phyloP scores from a whole-genome alignment of 2,888 invertebrate species.

The Protula sp. region DNA sequence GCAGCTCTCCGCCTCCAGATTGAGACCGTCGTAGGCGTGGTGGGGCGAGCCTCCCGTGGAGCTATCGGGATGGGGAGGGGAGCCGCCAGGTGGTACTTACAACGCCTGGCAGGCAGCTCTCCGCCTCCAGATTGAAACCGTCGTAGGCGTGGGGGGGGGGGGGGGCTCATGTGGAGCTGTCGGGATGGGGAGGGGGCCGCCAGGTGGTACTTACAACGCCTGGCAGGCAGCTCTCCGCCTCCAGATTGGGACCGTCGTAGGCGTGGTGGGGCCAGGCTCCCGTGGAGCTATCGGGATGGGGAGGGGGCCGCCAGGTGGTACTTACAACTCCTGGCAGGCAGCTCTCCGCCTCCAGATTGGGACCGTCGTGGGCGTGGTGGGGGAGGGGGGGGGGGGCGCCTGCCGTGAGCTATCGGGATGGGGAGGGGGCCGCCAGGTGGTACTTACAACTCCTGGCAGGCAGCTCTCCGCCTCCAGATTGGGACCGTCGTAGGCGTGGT shows the following conservation, averaged over 20 bases:
- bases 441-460: conserved; percentile 81
- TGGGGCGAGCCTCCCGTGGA: conserved; percentile 86
- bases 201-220: conserved; percentile 70
- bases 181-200: neutral
- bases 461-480: conserved; percentile 80
- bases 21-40: conserved; percentile 70
- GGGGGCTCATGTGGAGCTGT: conserved; percentile 70
- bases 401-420: too few species aligned
- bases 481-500: conserved; percentile 71
- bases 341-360: conserved; percentile 78
- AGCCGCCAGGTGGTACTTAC: conserved; percentile 63
- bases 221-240: conserved; percentile 83
- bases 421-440: too few species aligned
- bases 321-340: conserved; percentile 84
- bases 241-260: conserved; percentile 72
- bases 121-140: conserved; percentile 74
- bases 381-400: conserved; percentile 84
- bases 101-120: conserved; percentile 85
- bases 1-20: conserved; percentile 77
- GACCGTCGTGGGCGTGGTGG: conserved; percentile 72
- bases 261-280: conserved; percentile 81
- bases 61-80: neutral
- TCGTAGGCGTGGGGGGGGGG: conserved; percentile 72
- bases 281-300: too few species aligned
- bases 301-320: too few species aligned